Base-by-base conservation (phyloP, 2,888 invertebrate genomes). In the Halocaridina rubra region DNA sequence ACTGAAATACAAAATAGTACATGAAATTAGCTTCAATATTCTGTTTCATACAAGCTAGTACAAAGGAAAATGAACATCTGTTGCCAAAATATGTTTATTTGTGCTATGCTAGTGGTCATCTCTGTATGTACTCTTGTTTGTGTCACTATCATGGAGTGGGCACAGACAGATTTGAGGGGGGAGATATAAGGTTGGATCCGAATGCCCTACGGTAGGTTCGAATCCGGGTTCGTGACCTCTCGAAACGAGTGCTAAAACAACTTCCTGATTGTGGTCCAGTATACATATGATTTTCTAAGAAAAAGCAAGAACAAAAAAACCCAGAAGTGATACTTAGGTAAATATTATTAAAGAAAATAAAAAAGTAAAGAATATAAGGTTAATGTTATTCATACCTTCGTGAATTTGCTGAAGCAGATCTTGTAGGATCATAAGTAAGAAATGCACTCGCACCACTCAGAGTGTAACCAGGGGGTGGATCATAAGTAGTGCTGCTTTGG, bases 391-490 rank as follows among this genome's bases (percentile, higher is more conserved):
- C 64, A 22, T 59, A 80, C 80, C 80, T 80, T 33, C 59, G 33
- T 16, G 57, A 27, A 64, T 29, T 24, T 24, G 24, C 59, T 30
- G 30, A 33, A 59, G 22, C 19, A 3, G 39, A 13, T 19, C n/a
- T 67, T 5, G 27, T 29, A 16, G 72, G 3, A n/a, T 71, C 59
- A 80, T 80, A 80, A n/a, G 81, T 74, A 7, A 81, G 53, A 30
- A 81, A 81, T 24, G 81, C 81, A 67, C 30, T 75, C 19, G 81
- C 81, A n/a, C 81, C 81, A 4, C 67, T 67, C 10, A 81, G 30
- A 19, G 81, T 64, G 39, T 81, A 81, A 3, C 75, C 75, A 24
- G 81, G 81, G 29, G 81, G 81, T 27, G 81, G 81, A 53, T 64
- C 81, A 64, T 75, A 81, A 2, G n/a, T 59, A 33, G 72, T 57